These are phyloP conservation scores for Oscheius sp. DNA, from an alignment of 1,140 invertebrate species.

Conservation along the genomic window DNA sequence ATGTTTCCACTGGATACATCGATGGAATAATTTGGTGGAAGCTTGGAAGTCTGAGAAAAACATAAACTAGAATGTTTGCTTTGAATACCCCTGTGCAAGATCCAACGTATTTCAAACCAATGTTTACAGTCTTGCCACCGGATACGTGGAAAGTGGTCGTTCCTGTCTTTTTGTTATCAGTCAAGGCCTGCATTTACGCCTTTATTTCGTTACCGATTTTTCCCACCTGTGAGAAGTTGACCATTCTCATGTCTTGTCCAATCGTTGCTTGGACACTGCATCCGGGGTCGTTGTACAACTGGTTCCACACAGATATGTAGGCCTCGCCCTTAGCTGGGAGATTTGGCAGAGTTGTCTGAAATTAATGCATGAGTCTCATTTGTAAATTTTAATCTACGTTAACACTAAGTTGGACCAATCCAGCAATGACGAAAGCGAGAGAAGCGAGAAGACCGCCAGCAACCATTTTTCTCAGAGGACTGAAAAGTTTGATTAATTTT, in stretches of 20 bases:
- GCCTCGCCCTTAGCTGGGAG: constrained; percentile 67
- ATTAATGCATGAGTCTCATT: not conserved
- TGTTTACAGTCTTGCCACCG: constrained; percentile 18
- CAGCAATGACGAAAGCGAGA: constrained; percentile 79
- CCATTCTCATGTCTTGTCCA: too few relatives aligned
- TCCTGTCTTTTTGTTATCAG: constrained; percentile 1
- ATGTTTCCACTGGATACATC: not conserved
- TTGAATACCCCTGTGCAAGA: not conserved
- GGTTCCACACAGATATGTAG: constrained; percentile 74
- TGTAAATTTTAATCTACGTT: constrained; percentile 65
- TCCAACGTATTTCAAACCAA: constrained; percentile 7
- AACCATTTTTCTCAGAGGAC: constrained; percentile 74
- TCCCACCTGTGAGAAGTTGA: too few relatives aligned
- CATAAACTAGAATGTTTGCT: not conserved
- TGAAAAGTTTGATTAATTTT: constrained; percentile 39
- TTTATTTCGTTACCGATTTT: too few relatives aligned
- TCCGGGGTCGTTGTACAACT: constrained; percentile 41
- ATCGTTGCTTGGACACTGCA: too few relatives aligned
- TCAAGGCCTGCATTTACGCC: constrained; percentile 8
- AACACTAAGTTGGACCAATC: constrained; percentile 75
- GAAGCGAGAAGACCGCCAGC: constrained; percentile 78
- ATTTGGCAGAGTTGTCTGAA: constrained; percentile 68
- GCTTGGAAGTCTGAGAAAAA: not conserved
- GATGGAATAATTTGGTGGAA: not conserved
- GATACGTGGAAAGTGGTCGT: constrained; percentile 26